Evolutionary conservation across 2,797 vertebrate genomes (phyloP), one percentile per base, ranked within the genome.

Genomic region (Malurus leucopterus): DNA sequence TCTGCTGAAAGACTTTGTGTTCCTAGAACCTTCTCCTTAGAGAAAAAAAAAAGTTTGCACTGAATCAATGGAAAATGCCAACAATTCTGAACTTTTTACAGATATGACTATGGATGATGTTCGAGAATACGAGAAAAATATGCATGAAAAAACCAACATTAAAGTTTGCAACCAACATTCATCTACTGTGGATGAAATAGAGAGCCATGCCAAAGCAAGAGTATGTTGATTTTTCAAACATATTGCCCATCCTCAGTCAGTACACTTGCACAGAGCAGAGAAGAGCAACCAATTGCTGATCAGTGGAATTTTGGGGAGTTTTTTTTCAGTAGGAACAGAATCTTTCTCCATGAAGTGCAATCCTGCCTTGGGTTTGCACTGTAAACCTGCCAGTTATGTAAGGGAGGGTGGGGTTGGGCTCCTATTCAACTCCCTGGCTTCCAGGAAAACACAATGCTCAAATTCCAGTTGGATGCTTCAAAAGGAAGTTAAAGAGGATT

Each of bases 131-230:
- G 99, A 99, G 98, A 99, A 96, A 98, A 98, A 98, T 97, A 99
- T 99, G 99, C 98, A 99, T 98, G 99, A 98, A 98, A 98, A 99
- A 99, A 99, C 99, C 98, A 99, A 99, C 98, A 98, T 99, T 98
- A 99, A 99, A 98, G 98, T 99, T 98, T 99, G 98, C 98, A 97
- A 97, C 97, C 98, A 99, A 95, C 98, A 98, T 98, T 98, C 98
- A 97, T 98, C 98, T 97, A 96, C 98, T 97, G 97, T 98, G 98
- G 98, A 98, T 98, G 98, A 98, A 97, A 98, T 99, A 98, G 97
- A 98, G 97, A 98, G 98, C 98, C 98, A 98, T 98, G 98, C 98
- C 97, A 98, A 98, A 98, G 97, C 98, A 97, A 98, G 98, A 96
- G 99, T 99, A 99, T 98, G 98, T 99, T 96, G 58, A 94, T 95